phyloP scores from a whole-genome alignment of 2,888 invertebrate species.

The Drosophila heteroneura region DNA sequence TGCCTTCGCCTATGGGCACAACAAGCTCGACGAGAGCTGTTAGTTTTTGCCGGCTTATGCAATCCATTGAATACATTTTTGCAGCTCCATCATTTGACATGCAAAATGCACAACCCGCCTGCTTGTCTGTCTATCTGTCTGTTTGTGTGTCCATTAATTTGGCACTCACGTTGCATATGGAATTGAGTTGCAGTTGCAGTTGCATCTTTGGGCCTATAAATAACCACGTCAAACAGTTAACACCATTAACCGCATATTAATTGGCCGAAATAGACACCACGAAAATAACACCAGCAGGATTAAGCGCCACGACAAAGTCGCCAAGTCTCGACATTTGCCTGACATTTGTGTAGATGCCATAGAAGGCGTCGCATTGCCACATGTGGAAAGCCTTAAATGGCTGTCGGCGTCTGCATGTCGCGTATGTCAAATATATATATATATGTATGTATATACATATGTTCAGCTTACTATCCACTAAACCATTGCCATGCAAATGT shows the following conservation, averaged over 20 bases:
- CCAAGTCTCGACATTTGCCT: slow-evolving; percentile 58
- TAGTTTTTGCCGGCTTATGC: slow-evolving; percentile 60
- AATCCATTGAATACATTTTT: slow-evolving; percentile 61
- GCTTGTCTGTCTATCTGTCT: slow-evolving; percentile 18
- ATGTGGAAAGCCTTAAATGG: slow-evolving; percentile 60
- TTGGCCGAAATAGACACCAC: slow-evolving; percentile 78
- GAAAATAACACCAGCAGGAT: slow-evolving; percentile 52
- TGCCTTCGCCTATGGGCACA: slow-evolving; percentile 25
- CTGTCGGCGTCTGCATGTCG: slow-evolving; percentile 55
- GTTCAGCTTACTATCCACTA: neutral
- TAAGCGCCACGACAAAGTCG: slow-evolving; percentile 50
- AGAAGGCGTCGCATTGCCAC: slow-evolving; percentile 57
- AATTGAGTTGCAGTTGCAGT: slow-evolving; percentile 61
- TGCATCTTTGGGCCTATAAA: slow-evolving; percentile 74
- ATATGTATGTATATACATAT: neutral
- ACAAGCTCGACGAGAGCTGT: slow-evolving; percentile 11
- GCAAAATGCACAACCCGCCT: slow-evolving; percentile 61
- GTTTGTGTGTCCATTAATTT: slow-evolving; percentile 40
- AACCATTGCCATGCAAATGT: slow-evolving; percentile 46
- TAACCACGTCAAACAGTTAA: slow-evolving; percentile 75
- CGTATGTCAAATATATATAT: slow-evolving; percentile 35
- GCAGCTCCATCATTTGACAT: slow-evolving; percentile 65
- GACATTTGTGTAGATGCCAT: slow-evolving; percentile 70
- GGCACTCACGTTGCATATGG: slow-evolving; percentile 60
- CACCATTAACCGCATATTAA: slow-evolving; percentile 81